Base-by-base conservation (phyloP, 2,113 vertebrate species). In the Dicrurus megarhynchus region DNA sequence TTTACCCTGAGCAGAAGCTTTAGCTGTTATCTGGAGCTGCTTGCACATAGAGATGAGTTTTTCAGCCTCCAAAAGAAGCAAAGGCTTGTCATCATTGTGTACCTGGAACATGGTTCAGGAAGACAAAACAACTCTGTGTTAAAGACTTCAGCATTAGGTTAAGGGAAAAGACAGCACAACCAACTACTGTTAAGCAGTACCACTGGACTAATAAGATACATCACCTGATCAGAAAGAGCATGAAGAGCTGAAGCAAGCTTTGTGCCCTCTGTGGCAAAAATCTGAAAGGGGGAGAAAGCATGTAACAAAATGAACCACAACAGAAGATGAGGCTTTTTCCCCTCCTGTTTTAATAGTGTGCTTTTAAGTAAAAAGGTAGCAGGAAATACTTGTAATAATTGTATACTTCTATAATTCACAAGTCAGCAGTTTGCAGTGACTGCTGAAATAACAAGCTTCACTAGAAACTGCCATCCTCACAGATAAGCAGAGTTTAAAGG, bases 231-330 rank as follows among this genome's bases (percentile, higher is more conserved):
- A 83, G 98, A 99, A 96, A 99, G 98, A 21, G 97, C 96, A 64
- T 97, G 99, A 44, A 99, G 97, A 93, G 98, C 98, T 53, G 98
- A 98, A 90, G 98, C 98, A 94, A 99, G 97, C 93, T 99, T 99
- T 94, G 99, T 98, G 47, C 99, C 98, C 83, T 99, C 99, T 89
- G 98, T 97, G 86, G 99, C 99, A 93, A 99, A 98, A 96, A 99
- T 98, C 99, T 99, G 91, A 64, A 59, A 70, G 18, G 7, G 33
- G 8, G 37, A 84, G 73, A 96, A 83, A 60, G n/a, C 37, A 90
- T 20, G 16, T 17, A 87, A 61, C 23, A 96, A 89, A 84, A 59
- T 75, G 17, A 86, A 76, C 8, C 33, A 53, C 37, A 56, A 30
- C 4, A 22, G n/a, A 85, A 85, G 24, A 57, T 44, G 1, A 86